Base-by-base conservation (phyloP, 2,888 invertebrate genomes). In the Pseudeuparius sepicola region DNA sequence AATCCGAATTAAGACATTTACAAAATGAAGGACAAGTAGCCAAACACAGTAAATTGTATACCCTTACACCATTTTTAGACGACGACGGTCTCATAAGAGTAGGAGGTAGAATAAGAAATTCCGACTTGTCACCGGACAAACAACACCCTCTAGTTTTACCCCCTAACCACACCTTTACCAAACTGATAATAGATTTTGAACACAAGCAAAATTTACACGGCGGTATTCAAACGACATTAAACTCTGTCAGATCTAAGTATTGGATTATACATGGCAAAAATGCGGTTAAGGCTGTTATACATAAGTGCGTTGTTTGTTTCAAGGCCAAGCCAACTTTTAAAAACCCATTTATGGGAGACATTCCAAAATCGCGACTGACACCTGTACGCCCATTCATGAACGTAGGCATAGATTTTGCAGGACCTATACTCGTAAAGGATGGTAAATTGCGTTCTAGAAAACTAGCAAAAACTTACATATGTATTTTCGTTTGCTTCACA, bases 371-470 rank as follows among this genome's bases (percentile, higher is more conserved):
- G 4, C 18, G 39, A 20, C 27, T 41, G 24, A 26, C 11, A 14
- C 36, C 31, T 14, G 9, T 14, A 11, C 4, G 41, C 13, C 32
- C 41, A 5, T 44, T 44, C 20, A 9, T 26, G 4, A 30, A 13
- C 24, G 12, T 9, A 10, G 43, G 44, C 10, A 15, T 43, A n/a
- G 41, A 45, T 34, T 45, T 34, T 27, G 30, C 31, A 4, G 42
- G 36, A 4, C 39, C 39, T 10, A 24, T 42, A 4, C 7, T 29
- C 9, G 4, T 43, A 7, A 33, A 34, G 12, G 37, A 34, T 10
- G 10, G 25, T 9, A 18, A 17, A 16, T 10, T 13, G 15, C 27
- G 43, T 11, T 20, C 28, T 7, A 18, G 24, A 17, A 31, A 14
- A 26, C 15, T 24, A 2, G 27, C 34, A n/a, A 41, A 41, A 16